These are phyloP conservation scores for Empis livida DNA, from an alignment of 2,888 invertebrate species.

Conservation along the genomic window DNA sequence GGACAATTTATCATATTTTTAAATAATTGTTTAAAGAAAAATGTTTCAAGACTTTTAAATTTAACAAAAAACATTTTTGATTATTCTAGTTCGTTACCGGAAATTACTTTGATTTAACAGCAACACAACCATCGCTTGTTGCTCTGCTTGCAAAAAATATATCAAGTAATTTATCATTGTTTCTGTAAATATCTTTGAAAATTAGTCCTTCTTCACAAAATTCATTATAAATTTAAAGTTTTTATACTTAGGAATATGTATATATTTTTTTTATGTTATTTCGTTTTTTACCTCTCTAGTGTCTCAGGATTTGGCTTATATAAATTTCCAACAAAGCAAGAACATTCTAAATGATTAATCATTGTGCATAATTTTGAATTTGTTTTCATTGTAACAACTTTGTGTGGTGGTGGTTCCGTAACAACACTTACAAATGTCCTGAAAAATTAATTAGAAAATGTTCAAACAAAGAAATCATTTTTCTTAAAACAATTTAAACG, in stretches of 20 bases:
- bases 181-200: neutral
- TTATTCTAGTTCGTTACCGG: too few species aligned
- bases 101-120: too few species aligned
- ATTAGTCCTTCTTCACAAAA: neutral
- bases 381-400: conserved; percentile 13
- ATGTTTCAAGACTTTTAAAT: too few species aligned
- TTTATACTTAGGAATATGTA: too few species aligned
- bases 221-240: neutral
- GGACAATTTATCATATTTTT: too few species aligned
- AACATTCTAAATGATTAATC: conserved; percentile 17
- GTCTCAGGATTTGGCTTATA: conserved; percentile 14
- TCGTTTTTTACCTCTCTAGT: conserved; percentile 11
- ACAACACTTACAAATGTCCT: conserved; percentile 41
- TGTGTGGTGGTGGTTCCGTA: conserved; percentile 27
- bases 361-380: conserved; percentile 15
- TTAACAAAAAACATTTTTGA: too few species aligned
- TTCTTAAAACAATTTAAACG: too few species aligned
- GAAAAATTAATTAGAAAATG: conserved; percentile 4
- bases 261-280: too few species aligned
- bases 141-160: too few species aligned
- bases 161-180: neutral
- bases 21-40: too few species aligned
- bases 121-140: too few species aligned
- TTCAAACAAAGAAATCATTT: too few species aligned
- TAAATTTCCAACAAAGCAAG: conserved; percentile 16